These are phyloP conservation scores for Dione juno DNA, from an alignment of 2,888 invertebrate species.

Conservation along the genomic window DNA sequence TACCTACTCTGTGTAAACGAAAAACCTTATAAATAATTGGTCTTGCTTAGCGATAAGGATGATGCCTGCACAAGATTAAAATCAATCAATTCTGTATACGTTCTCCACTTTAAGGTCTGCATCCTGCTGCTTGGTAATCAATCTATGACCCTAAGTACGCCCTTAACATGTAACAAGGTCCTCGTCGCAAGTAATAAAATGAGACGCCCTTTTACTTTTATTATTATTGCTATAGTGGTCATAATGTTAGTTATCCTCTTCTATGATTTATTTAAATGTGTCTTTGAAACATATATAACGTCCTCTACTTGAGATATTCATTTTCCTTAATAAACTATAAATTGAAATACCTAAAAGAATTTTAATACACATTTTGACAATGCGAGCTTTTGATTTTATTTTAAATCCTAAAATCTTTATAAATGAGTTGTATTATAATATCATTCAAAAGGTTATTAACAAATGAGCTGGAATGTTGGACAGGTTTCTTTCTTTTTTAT, in stretches of 20 bases:
- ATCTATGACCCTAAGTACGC: conserved; percentile 71
- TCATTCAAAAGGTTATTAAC: conserved; percentile 9
- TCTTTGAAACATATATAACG: conserved; percentile 28
- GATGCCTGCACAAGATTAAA: conserved; percentile 49
- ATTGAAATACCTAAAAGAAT: not conserved
- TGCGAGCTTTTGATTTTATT: not conserved
- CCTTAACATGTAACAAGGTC: conserved; percentile 78
- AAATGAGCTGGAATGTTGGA: conserved; percentile 7
- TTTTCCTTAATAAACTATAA: conserved; percentile 15
- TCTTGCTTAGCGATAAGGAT: conserved; percentile 41
- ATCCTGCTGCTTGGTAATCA: conserved; percentile 50
- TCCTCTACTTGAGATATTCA: not conserved
- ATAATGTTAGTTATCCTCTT: conserved; percentile 57
- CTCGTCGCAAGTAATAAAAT: conserved; percentile 52
- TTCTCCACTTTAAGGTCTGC: conserved; percentile 64
- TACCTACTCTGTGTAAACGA: too few relatives aligned
- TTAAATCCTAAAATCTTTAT: not conserved
- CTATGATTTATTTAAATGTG: conserved; percentile 38
- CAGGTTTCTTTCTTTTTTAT: conserved; percentile 12
- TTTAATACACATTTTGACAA: not conserved
- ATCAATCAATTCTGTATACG: conserved; percentile 65
- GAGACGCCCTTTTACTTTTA: conserved; percentile 67
- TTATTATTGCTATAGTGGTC: conserved; percentile 63
- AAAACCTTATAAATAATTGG: not conserved
- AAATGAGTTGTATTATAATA: not conserved